Evolutionary conservation across 2,797 vertebrate genomes (phyloP).

Genomic region (Benthosema pterotum): DNA sequence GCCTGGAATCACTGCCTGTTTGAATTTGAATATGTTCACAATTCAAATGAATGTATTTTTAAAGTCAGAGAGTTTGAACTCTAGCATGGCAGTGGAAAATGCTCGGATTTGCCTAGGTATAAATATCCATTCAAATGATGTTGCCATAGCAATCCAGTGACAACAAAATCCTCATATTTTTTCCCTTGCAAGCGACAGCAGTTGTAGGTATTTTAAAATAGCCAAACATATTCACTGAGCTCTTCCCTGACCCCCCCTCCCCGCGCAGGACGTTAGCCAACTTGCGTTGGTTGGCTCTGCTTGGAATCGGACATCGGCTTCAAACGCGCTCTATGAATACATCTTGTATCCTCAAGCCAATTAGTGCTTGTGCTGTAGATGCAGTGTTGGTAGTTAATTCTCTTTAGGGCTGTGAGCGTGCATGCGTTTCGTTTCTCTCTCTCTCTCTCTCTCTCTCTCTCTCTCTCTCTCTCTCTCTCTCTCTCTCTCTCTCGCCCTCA

Average conservation of each 20-base stretch:
- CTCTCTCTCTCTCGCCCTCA: too few relatives aligned
- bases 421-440: too few relatives aligned
- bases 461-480: too few relatives aligned
- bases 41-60: too few relatives aligned
- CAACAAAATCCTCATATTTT: not conserved
- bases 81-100: too few relatives aligned
- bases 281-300: conserved; percentile 41
- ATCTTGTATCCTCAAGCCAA: conserved; percentile 24
- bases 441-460: too few relatives aligned
- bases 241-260: not conserved
- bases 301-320: conserved; percentile 34
- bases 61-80: too few relatives aligned
- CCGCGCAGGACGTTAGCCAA: conserved; percentile 40
- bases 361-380: not conserved
- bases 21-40: too few relatives aligned
- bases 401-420: not conserved
- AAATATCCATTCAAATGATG: too few relatives aligned
- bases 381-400: conserved; percentile 2
- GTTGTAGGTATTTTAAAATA: not conserved
- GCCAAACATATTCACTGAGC: conserved; percentile 62
- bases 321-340: conserved; percentile 14
- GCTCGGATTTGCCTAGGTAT: too few relatives aligned
- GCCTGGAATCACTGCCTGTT: too few relatives aligned
- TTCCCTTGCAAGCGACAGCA: conserved; percentile 5
- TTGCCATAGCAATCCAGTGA: too few relatives aligned